Evolutionary conservation across 2,113 vertebrate genomes (phyloP), one percentile per base, ranked within the genome.

Genomic region (Phrynosoma blainvillii): DNA sequence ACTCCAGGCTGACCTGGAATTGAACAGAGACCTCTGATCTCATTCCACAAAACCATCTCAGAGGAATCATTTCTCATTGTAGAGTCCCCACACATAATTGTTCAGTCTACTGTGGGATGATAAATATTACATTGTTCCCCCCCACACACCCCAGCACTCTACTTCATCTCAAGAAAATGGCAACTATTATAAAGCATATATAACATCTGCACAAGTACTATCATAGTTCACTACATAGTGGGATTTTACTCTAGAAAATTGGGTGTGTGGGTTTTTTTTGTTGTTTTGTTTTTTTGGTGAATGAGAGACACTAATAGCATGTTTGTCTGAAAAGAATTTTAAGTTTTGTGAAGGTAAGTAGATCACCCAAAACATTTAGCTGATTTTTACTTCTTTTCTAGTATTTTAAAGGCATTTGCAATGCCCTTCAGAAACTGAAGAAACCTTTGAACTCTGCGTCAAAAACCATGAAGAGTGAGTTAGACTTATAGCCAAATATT

Each of bases 1-100:
- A 98, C 70, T 94, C 89, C 9, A 99, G 86, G 79, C 94, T 97
- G 56, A 99, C 97, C 98, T 99, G 90, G 40, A 90, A 91, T 81
- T 66, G 0, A 73, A n/a, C 27, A 93, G 80, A 79, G 81, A 21
- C 59, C 82, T 79, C 74, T 88, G 6, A 89, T 74, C 0, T 25
- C 73, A 20, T 75, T 75, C 73, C n/a, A n/a, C 30, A 20, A 25
- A 65, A 59, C 36, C 0, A 36, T 1, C 0, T 16, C 47, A 66
- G 25, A 1, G 2, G 9, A 2, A 10, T 13, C 40, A 16, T 32
- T 71, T 2, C 10, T 54, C 68, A 32, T 32, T 6, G 1, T 84
- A 32, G 23, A 66, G 14, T 82, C 13, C 14, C 65, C n/a, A 47
- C 36, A 42, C 16, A 36, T 13, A 40, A 10, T 9, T 23, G 25